Percentiles rank a stretch among this genome's conserved stretches.
Conservation (phyloP, 2,113 vertebrate genomes). For the Shinisaurus crocodilurus region DNA sequence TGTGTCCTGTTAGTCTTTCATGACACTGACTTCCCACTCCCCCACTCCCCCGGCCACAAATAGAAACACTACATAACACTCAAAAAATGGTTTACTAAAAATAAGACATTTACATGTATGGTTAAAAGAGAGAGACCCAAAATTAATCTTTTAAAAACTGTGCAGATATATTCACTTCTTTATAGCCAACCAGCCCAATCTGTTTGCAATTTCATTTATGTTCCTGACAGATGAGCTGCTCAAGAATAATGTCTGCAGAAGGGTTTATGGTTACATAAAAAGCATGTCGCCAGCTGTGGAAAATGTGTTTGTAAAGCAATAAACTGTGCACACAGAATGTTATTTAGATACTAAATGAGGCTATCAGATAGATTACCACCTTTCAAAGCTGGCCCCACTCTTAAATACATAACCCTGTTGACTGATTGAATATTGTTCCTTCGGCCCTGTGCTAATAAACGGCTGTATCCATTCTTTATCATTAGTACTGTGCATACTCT, state of each 20-base stretch:
- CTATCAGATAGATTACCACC: constrained; percentile 47
- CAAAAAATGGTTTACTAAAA: constrained; percentile 5
- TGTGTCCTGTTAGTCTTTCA: neutral
- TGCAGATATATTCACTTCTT: constrained; percentile 7
- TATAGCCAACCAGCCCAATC: constrained; percentile 54
- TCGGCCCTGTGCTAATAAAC: constrained; percentile 10
- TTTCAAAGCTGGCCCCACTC: constrained; percentile 48
- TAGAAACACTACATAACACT: neutral
- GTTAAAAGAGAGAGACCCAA: neutral
- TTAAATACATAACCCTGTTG: constrained; percentile 36
- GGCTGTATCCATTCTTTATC: constrained; percentile 6
- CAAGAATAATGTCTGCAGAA: constrained; percentile 65
- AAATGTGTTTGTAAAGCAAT: constrained; percentile 64
- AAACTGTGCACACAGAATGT: constrained; percentile 51
- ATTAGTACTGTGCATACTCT: neutral
- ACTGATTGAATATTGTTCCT: constrained; percentile 27
- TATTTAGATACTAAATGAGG: constrained; percentile 68
- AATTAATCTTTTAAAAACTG: neutral
- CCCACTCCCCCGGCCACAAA: too few species aligned
- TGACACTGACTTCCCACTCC: neutral
- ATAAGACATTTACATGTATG: neutral
- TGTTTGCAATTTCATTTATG: constrained; percentile 60
- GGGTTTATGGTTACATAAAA: constrained; percentile 62
- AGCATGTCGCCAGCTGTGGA: constrained; percentile 65
- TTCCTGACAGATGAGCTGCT: constrained; percentile 57